Percentiles rank a stretch among this genome's conserved stretches.
These are phyloP conservation scores for Catocala fraxini DNA, from an alignment of 2,888 invertebrate species.

Conservation along the genomic window DNA sequence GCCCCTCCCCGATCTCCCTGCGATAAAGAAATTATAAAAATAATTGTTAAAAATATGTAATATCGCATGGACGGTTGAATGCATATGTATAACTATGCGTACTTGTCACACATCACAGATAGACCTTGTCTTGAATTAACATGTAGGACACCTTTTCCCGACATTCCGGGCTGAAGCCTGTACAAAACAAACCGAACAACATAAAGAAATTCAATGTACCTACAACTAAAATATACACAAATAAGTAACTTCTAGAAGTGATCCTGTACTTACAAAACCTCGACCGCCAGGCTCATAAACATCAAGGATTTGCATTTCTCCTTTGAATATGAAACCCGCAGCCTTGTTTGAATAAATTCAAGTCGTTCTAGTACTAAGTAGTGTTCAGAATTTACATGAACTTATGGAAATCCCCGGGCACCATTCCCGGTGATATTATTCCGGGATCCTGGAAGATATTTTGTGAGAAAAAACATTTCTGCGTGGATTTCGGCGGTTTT, in stretches of 20 bases:
- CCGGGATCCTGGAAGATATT: neutral
- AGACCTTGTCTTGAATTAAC: too few species aligned
- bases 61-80: too few species aligned
- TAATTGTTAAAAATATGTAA: too few species aligned
- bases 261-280: constrained; percentile 17
- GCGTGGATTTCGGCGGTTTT: neutral
- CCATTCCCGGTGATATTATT: neutral
- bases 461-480: neutral
- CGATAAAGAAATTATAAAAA: too few species aligned
- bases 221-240: too few species aligned
- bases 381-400: constrained; percentile 15
- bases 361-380: constrained; percentile 16
- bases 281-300: constrained; percentile 30
- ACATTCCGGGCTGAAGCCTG: too few species aligned
- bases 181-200: too few species aligned
- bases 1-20: too few species aligned
- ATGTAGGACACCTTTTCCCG: too few species aligned
- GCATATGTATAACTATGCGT: too few species aligned
- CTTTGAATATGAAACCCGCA: constrained; percentile 37
- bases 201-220: too few species aligned
- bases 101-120: too few species aligned
- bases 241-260: neutral
- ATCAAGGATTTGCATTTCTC: constrained; percentile 41
- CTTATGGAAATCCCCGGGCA: constrained; percentile 11
- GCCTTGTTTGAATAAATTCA: constrained; percentile 35